Percentiles rank a stretch among this genome's conserved stretches.
phyloP scores from a whole-genome alignment of 2,797 vertebrate species.

The Psittacula derbiana region DNA sequence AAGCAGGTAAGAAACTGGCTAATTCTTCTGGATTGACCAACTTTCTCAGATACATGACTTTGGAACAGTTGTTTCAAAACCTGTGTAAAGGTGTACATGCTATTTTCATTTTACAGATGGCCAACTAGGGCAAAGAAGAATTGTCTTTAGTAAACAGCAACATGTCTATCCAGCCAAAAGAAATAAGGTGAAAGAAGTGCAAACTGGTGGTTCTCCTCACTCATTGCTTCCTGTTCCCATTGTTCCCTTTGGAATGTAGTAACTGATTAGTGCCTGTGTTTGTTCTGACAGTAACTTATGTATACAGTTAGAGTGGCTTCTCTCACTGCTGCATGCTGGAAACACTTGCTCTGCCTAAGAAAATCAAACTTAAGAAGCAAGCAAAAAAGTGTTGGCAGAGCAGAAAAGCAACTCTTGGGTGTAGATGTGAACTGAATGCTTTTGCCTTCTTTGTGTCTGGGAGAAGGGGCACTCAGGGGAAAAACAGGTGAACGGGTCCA shows the following conservation, averaged over 20 bases:
- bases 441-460: neutral
- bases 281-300: neutral
- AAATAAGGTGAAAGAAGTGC: neutral
- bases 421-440: neutral
- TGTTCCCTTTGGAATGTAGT: neutral
- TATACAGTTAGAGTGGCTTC: neutral
- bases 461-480: neutral
- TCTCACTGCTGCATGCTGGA: rapidly evolving
- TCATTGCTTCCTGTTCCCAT: neutral
- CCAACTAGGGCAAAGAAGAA: neutral
- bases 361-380: neutral
- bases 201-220: neutral
- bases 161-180: neutral
- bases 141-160: neutral
- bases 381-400: neutral
- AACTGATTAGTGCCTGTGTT: neutral
- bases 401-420: neutral
- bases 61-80: neutral
- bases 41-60: neutral
- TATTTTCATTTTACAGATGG: neutral
- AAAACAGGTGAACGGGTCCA: neutral
- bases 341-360: neutral
- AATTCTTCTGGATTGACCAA: neutral
- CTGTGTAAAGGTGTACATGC: neutral
- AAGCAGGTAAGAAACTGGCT: neutral